Evolutionary conservation across 2,113 vertebrate species (phyloP), one percentile per base, ranked within the genome.

Genomic region (Acanthisitta chloris): DNA sequence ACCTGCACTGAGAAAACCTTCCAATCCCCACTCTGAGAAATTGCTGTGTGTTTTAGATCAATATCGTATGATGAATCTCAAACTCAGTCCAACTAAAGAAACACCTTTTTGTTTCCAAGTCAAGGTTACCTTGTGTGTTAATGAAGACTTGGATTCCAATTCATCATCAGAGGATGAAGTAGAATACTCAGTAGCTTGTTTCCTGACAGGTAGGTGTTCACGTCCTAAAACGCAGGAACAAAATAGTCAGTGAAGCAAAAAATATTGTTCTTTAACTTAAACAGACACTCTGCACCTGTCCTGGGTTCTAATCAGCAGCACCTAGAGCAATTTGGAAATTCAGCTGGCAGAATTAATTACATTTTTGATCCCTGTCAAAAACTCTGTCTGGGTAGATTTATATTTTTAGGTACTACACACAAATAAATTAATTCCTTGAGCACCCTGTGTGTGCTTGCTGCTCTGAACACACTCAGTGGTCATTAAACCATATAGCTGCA

Each of bases 101-200:
- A 40, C 14, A 52, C 26, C 59, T 26, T 46, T 62, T 48, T 71
- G 9, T 76, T 94, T 67, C 58, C 81, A 91, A 79, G 55, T 57
- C 64, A 61, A 65, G 46, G 54, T 97, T 98, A 99, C 99, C 99
- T 98, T 98, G 86, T 88, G 87, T 31, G 13, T 91, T 54, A 93
- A 83, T 3, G 96, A 95, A 78, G 87, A 55, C 36, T 94, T 97
- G 59, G 97, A 97, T 52, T 98, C 94, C n/a, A 86, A 82, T 48
- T 97, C 98, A 23, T 98, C 98, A 88, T 98, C 98, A 0, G 99
- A 99, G 8, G 98, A 98, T 59, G 96, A 96, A 36, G 94, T 93
- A 36, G 73, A 88, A 38, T 66, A 74, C 31, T 92, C 94, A 8
- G 55, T 46, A 70, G 71, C 80, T 73, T 96, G 96, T 28, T 57